Conservation (phyloP, 2,113 vertebrate genomes). For the Gnathonemus echidnorhynchus region DNA sequence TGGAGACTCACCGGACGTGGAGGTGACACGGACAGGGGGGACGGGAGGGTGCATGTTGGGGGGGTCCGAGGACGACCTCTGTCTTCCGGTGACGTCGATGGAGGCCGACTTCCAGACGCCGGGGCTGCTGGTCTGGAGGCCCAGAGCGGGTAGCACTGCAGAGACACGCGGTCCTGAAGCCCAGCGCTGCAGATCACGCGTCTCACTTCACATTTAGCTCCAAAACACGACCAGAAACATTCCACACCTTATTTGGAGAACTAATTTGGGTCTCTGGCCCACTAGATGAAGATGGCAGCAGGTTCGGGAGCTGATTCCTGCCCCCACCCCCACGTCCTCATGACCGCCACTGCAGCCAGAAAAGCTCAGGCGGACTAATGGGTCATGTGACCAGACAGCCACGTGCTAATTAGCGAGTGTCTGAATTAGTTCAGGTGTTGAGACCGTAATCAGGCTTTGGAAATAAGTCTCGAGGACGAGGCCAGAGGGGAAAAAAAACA, state of each 20-base stretch:
- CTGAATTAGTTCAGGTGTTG: neutral
- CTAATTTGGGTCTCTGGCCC: neutral
- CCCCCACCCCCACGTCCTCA: neutral
- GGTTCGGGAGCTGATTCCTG: neutral
- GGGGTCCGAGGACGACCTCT: constrained; percentile 95
- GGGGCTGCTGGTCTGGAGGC: constrained; percentile 71
- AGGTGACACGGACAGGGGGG: constrained; percentile 87
- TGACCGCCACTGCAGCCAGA: neutral
- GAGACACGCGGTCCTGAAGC: neutral
- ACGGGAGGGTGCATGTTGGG: constrained; percentile 93
- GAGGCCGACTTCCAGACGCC: constrained; percentile 81
- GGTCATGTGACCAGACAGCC: neutral
- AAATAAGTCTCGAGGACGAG: neutral
- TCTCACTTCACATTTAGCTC: neutral
- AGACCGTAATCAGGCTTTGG: neutral
- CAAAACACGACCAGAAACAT: neutral
- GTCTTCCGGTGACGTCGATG: constrained; percentile 78
- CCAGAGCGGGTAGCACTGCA: constrained; percentile 73
- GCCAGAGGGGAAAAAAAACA: neutral
- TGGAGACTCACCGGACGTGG: constrained; percentile 72
- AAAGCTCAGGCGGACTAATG: neutral
- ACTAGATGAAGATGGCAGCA: neutral
- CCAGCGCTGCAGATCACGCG: too few relatives aligned
- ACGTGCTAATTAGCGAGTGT: neutral
- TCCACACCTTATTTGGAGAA: neutral